Conservation (phyloP, 53 echinoderm and acorn worm species). For the Luidia sarsii region DNA sequence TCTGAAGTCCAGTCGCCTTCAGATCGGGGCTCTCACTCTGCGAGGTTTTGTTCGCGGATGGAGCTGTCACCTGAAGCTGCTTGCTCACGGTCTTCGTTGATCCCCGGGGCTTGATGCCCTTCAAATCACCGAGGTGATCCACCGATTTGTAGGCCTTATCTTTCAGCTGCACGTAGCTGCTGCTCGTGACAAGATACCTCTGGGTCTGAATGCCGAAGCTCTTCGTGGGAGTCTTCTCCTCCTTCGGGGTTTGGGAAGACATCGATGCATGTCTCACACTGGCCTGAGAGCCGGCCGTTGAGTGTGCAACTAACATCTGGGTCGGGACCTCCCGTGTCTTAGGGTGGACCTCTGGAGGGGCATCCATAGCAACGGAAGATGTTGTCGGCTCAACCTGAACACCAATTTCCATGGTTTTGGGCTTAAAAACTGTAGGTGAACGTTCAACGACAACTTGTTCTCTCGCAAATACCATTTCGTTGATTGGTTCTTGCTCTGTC, state of each 20-base stretch:
- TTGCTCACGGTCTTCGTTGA: not conserved
- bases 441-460: not conserved
- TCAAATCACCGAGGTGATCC: conserved; percentile 22
- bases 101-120: conserved; percentile 32
- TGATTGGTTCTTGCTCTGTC: conserved; percentile 17
- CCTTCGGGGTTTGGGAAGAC: conserved; percentile 24
- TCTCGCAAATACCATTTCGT: not conserved
- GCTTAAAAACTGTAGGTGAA: not conserved
- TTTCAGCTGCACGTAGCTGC: conserved; percentile 39
- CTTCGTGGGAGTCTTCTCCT: conserved; percentile 5
- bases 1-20: conserved; percentile 28
- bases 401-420: conserved; percentile 2
- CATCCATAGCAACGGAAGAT: conserved; percentile 24
- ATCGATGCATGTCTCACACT: conserved; percentile 18
- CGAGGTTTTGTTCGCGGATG: conserved; percentile 1
- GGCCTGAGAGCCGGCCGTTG: not conserved
- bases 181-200: conserved; percentile 29
- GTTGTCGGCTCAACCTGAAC: conserved; percentile 27
- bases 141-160: conserved; percentile 24
- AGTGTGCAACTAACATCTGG: conserved; percentile 14
- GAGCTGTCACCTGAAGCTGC: conserved; percentile 10
- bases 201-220: conserved; percentile 21
- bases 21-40: conserved; percentile 3
- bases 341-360: conserved; percentile 10
- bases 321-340: conserved; percentile 35